Conservation (phyloP, 2,797 vertebrate species). For the Gallinago solitaria region DNA sequence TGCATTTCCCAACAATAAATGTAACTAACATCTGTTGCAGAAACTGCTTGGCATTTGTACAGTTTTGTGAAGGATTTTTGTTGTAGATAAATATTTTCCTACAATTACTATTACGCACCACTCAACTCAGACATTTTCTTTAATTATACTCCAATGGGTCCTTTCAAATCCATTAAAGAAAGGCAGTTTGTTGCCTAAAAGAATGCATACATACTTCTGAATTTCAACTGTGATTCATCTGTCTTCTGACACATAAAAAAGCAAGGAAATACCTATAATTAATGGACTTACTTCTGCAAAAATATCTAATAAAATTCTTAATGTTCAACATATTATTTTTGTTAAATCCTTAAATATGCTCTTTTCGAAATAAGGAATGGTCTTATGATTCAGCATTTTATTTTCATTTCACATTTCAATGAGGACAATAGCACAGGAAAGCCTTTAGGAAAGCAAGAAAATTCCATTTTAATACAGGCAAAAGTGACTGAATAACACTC, state of each 20-base stretch:
- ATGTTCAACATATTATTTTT: background rate
- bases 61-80: slow-evolving; percentile 55
- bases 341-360: background rate
- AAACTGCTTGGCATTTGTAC: slow-evolving; percentile 65
- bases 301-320: background rate
- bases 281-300: background rate
- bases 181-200: slow-evolving; percentile 5
- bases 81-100: slow-evolving; percentile 54
- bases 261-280: background rate
- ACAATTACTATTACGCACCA: slow-evolving; percentile 30
- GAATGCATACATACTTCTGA: background rate
- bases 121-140: slow-evolving; percentile 28
- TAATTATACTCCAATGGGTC: slow-evolving; percentile 22
- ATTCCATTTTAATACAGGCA: background rate
- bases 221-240: slow-evolving; percentile 2
- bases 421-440: background rate
- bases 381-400: background rate
- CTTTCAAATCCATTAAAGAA: slow-evolving; percentile 14
- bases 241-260: background rate
- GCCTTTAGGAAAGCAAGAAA: background rate
- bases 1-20: slow-evolving; percentile 57
- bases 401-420: background rate
- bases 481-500: background rate
- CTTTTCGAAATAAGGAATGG: background rate
- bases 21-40: slow-evolving; percentile 74